phyloP scores from a whole-genome alignment of 2,113 vertebrate genomes.

The Amphiprion percula region DNA sequence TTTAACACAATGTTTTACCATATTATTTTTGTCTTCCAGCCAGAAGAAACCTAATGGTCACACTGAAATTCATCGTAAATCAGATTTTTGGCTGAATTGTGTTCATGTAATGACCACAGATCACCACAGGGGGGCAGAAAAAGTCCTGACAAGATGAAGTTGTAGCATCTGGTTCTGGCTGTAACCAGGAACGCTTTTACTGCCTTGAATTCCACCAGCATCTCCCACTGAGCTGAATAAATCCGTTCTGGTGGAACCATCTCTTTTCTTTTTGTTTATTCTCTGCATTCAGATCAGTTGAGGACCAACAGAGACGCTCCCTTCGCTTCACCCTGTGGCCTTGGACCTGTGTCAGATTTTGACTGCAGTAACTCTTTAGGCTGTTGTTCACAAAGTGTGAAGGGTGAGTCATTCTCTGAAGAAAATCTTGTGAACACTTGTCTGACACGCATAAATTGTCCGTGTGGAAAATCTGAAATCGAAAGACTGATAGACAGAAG shows the following conservation, averaged over 20 bases:
- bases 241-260: background rate
- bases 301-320: background rate
- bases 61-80: no score
- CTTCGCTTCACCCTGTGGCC: conserved; percentile 32
- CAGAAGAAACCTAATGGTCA: no score
- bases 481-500: background rate
- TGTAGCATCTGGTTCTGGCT: background rate
- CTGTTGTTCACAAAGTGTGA: conserved; percentile 47
- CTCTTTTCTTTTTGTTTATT: background rate
- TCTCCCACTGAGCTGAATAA: background rate
- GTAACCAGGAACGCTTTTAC: background rate
- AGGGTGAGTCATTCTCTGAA: conserved; percentile 41
- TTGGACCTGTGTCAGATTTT: conserved; percentile 18
- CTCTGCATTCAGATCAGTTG: conserved; percentile 17
- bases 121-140: conserved; percentile 47
- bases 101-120: background rate
- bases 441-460: background rate
- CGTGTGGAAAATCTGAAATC: background rate
- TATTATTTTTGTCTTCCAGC: no score
- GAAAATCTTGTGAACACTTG: conserved; percentile 5
- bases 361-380: conserved; percentile 4
- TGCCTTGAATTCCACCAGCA: no score
- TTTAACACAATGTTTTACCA: no score
- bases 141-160: background rate
- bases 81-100: no score